Base-by-base conservation (phyloP, 2,113 vertebrate species). In the Pomatorhinus ruficollis region DNA sequence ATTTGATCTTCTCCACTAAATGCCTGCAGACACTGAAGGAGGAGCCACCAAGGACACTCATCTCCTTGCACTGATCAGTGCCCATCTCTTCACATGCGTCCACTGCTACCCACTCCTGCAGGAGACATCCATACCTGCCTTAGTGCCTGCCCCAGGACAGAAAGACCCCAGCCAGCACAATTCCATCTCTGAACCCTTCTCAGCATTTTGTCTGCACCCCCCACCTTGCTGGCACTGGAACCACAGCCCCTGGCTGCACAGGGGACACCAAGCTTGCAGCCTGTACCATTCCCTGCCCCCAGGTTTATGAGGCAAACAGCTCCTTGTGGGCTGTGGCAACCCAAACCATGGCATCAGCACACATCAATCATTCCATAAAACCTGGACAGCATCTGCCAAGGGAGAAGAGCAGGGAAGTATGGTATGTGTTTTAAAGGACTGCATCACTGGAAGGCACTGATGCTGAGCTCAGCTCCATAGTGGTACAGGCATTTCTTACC, bases 221-320 rank as follows among this genome's bases (percentile, higher is more conserved):
- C 5, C 15, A n/a, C 31, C 39, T 60, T 79, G 64, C 35, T 11
- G 2, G 42, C 23, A 33, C 9, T 15, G 19, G 47, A 31, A 10
- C 28, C 1, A 0, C 79, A 81, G 77, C 6, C 37, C 65, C 47
- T 49, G 12, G 22, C 9, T 12, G 5, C 0, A 0, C 15, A 44
- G 52, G 15, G 11, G 19, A 61, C 28, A 14, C 11, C 0, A 1
- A 10, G 25, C 6, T 0, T 18, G 42, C 57, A 63, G 33, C 10
- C 21, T 15, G 0, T 7, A 27, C 45, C 24, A 17, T 40, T 30
- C 59, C 57, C 54, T 77, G n/a, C 5, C 15, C 0, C 2, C 5
- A 6, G 22, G 20, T 28, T 27, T 16, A 9, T 5, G 23, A 28
- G 16, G n/a, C 64, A 89, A 66, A 61, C 6, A 56, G 35, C 33